Evolutionary conservation across 2,797 vertebrate species (phyloP).

Genomic region (Gallinago nigripennis): DNA sequence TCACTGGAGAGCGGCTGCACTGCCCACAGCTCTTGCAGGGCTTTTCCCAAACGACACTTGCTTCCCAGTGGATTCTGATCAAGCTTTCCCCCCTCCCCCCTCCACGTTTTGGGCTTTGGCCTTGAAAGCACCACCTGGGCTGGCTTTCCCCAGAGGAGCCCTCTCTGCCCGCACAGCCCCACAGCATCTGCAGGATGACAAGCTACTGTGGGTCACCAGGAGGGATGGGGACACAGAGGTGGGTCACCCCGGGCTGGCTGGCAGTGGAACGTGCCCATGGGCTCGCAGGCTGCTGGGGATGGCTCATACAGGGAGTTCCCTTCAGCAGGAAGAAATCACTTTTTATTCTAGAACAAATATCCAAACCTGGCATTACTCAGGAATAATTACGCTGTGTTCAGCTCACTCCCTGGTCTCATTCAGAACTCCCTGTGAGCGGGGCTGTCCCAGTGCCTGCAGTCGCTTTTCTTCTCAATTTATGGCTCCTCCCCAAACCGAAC

Average conservation of each 20-base stretch:
- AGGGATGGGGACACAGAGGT: neutral
- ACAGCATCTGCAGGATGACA: neutral
- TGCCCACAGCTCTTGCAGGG: neutral
- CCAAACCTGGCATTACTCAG: neutral
- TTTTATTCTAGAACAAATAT: neutral
- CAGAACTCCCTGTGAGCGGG: neutral
- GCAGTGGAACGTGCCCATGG: neutral
- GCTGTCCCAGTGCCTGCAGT: neutral
- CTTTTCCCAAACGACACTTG: neutral
- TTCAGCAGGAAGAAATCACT: neutral
- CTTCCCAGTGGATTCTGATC: neutral
- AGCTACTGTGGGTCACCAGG: rapidly evolving
- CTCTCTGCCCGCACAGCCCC: neutral
- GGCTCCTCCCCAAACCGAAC: neutral
- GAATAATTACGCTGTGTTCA: neutral
- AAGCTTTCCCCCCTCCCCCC: neutral
- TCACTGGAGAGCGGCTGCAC: neutral
- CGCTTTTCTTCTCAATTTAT: neutral
- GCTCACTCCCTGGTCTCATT: neutral
- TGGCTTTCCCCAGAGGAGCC: neutral
- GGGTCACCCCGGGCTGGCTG: neutral
- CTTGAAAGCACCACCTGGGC: neutral
- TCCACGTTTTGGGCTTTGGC: neutral
- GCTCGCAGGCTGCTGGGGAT: neutral
- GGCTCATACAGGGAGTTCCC: neutral